Percentiles rank a stretch among this genome's conserved stretches.
These are phyloP conservation scores for Zele albiditarsus DNA, from an alignment of 2,888 invertebrate genomes.

Conservation along the genomic window DNA sequence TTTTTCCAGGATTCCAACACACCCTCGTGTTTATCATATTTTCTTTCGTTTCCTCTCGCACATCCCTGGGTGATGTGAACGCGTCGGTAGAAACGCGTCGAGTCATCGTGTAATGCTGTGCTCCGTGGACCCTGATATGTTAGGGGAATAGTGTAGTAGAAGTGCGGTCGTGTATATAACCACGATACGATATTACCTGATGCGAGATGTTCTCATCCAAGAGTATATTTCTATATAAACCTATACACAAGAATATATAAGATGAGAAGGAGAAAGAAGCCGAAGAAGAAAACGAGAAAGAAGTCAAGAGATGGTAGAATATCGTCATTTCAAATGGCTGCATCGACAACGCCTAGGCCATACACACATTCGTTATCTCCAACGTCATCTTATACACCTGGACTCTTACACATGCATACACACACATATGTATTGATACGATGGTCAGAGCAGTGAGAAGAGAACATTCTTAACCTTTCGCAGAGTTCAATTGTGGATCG, in stretches of 20 bases:
- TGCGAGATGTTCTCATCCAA: neutral
- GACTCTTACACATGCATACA: conserved; percentile 12
- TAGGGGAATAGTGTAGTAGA: neutral
- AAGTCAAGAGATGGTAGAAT: conserved; percentile 18
- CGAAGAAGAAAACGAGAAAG: neutral
- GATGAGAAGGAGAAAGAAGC: neutral
- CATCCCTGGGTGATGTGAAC: conserved; percentile 22
- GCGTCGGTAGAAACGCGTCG: conserved; percentile 50
- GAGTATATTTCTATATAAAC: neutral
- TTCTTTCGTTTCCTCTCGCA: neutral
- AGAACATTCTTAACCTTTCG: conserved; percentile 35
- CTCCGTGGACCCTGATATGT: conserved; percentile 53
- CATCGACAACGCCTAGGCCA: conserved; percentile 23
- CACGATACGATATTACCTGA: conserved; percentile 36
- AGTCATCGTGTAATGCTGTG: conserved; percentile 73
- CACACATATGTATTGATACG: neutral
- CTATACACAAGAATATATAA: neutral
- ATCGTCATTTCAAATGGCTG: conserved; percentile 13
- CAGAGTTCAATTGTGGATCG: conserved; percentile 32
- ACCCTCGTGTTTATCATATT: conserved; percentile 13
- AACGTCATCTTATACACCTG: conserved; percentile 51
- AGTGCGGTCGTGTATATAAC: conserved; percentile 24
- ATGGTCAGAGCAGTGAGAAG: conserved; percentile 14
- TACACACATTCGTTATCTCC: conserved; percentile 50
- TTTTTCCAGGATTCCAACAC: neutral